A percentile compares a stretch with the other conserved stretches of the same genome.
These are phyloP conservation scores for Argyresthia goedartella DNA, from an alignment of 2,888 invertebrate genomes.

Conservation along the genomic window DNA sequence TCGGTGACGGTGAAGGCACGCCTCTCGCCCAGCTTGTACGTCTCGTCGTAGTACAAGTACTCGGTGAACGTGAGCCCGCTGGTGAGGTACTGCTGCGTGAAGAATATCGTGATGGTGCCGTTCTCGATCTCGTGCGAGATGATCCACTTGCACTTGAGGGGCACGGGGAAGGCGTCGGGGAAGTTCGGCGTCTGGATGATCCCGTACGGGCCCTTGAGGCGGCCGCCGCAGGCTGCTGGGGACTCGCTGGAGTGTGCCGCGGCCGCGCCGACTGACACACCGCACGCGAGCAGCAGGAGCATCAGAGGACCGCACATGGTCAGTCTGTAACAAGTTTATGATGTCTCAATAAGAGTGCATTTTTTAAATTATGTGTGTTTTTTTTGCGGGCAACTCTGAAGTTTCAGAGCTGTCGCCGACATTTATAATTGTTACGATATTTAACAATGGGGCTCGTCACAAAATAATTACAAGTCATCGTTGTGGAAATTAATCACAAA, in stretches of 20 bases:
- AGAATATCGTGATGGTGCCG: conserved; percentile 85
- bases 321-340: neutral
- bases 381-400: too few species aligned
- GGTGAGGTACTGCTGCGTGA: conserved; percentile 89
- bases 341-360: neutral
- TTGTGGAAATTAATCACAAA: too few species aligned
- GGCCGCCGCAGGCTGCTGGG: conserved; percentile 72
- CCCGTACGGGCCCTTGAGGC: conserved; percentile 75
- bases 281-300: neutral
- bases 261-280: neutral
- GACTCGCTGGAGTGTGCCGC: too few species aligned
- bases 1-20: conserved; percentile 78
- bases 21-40: conserved; percentile 76
- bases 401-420: too few species aligned
- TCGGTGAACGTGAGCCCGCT: conserved; percentile 83
- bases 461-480: too few species aligned
- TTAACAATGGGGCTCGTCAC: too few species aligned
- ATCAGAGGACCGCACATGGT: neutral
- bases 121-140: conserved; percentile 83
- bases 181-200: conserved; percentile 87
- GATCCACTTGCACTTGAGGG: conserved; percentile 89
- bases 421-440: too few species aligned
- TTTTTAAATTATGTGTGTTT: too few species aligned
- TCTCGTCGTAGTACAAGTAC: conserved; percentile 80
- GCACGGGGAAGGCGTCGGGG: conserved; percentile 84